A percentile compares a stretch with the other conserved stretches of the same genome.
Conservation (phyloP, 2,888 invertebrate species). For the Apotomis capreana region DNA sequence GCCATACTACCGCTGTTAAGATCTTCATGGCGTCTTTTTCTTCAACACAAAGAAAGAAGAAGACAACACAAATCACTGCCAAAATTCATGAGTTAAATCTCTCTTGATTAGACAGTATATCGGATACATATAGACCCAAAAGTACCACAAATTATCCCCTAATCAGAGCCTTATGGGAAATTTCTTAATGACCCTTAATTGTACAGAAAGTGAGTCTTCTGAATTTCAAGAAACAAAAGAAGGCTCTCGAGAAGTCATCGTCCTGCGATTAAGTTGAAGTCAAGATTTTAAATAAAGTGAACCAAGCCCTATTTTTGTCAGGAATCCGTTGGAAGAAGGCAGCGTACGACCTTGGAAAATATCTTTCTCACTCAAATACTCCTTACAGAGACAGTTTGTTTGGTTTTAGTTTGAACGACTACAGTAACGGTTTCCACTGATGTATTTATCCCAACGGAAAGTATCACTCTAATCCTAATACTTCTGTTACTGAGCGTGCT, state of each 20-base stretch:
- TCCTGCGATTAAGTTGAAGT: neutral
- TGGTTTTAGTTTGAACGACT: no score
- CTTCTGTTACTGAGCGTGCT: no score
- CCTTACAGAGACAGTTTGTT: no score
- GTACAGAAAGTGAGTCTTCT: conserved; percentile 19
- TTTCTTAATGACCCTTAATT: conserved; percentile 21
- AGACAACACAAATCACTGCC: neutral
- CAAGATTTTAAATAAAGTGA: no score
- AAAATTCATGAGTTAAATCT: neutral
- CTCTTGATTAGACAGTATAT: neutral
- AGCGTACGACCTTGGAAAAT: no score
- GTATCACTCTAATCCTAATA: no score
- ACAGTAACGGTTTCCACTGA: no score
- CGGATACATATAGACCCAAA: neutral
- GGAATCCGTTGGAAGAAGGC: no score
- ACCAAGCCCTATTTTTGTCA: no score
- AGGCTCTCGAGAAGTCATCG: neutral
- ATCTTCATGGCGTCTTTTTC: neutral
- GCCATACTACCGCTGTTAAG: neutral
- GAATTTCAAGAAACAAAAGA: conserved; percentile 8
- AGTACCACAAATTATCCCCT: conserved; percentile 1
- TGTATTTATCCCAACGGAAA: no score
- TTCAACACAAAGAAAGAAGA: neutral
- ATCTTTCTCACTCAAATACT: no score
- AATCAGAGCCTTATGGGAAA: conserved; percentile 27